Conservation (phyloP, 2,797 vertebrate species). For the Halcyon badia region DNA sequence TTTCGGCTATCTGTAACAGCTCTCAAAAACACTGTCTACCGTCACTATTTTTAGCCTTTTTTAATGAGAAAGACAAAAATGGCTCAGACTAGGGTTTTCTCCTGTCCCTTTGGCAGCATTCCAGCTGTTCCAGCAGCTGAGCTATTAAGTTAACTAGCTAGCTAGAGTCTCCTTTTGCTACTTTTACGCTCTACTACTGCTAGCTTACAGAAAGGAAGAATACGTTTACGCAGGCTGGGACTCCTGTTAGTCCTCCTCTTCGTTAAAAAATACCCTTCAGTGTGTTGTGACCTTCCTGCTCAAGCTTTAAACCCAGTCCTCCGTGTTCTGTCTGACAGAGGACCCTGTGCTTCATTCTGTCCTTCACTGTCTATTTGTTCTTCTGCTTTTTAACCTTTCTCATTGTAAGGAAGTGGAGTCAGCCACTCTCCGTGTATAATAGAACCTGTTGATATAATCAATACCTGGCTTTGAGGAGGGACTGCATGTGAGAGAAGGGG, state of each 20-base stretch:
- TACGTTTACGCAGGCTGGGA: not conserved
- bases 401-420: not conserved
- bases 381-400: slow-evolving; percentile 18
- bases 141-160: not conserved
- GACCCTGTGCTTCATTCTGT: not conserved
- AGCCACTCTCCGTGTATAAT: not conserved
- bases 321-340: not conserved
- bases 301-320: not conserved
- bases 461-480: not conserved
- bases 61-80: slow-evolving; percentile 27
- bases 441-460: not conserved
- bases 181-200: not conserved
- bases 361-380: not conserved
- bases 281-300: not conserved
- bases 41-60: slow-evolving; percentile 56
- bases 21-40: not conserved
- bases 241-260: not conserved
- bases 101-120: not conserved
- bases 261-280: not conserved
- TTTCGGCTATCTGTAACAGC: not conserved
- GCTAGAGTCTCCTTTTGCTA: not conserved
- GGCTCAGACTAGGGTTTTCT: slow-evolving; percentile 10
- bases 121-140: not conserved
- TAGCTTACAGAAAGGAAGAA: not conserved
- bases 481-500: not conserved